A percentile compares a stretch with the other conserved stretches of the same genome.
phyloP scores from a whole-genome alignment of 1,140 invertebrate species.

The Leguminivora glycinivorella region DNA sequence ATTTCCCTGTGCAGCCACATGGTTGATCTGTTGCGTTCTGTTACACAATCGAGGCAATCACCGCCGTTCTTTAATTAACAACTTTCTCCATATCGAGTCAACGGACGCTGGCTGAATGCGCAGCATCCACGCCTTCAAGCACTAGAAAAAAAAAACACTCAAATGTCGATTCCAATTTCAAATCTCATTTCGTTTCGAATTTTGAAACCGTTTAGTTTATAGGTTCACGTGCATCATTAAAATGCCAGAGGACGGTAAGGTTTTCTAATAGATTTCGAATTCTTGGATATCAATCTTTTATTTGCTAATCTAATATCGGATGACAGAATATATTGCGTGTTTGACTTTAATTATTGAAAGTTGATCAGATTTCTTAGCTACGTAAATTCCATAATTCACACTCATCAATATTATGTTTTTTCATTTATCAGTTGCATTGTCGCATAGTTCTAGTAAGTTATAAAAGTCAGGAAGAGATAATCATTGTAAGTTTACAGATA shows the following conservation, averaged over 20 bases:
- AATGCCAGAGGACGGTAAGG: background rate
- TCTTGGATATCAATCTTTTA: background rate
- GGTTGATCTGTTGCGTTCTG: constrained; percentile 47
- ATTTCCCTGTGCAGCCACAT: constrained; percentile 46
- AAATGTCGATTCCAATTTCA: constrained; percentile 23
- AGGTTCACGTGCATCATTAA: background rate
- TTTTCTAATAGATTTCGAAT: background rate
- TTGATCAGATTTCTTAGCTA: background rate
- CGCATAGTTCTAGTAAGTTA: background rate
- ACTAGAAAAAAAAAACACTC: constrained; percentile 13
- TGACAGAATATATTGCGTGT: constrained; percentile 12
- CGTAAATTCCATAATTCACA: background rate
- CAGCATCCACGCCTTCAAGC: constrained; percentile 33
- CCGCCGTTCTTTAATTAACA: constrained; percentile 55
- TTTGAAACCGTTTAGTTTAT: background rate
- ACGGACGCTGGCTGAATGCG: constrained; percentile 44
- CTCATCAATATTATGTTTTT: too few species aligned
- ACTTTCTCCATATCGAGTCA: constrained; percentile 64
- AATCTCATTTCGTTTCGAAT: constrained; percentile 14
- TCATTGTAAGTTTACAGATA: background rate
- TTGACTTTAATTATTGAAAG: constrained; percentile 18
- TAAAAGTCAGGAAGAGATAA: background rate
- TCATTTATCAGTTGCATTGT: too few species aligned
- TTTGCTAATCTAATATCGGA: constrained; percentile 12
- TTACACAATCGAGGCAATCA: constrained; percentile 64